Evolutionary conservation across 2,797 vertebrate species (phyloP), one percentile per base, ranked within the genome.

Genomic region (Poliocrania exsul): DNA sequence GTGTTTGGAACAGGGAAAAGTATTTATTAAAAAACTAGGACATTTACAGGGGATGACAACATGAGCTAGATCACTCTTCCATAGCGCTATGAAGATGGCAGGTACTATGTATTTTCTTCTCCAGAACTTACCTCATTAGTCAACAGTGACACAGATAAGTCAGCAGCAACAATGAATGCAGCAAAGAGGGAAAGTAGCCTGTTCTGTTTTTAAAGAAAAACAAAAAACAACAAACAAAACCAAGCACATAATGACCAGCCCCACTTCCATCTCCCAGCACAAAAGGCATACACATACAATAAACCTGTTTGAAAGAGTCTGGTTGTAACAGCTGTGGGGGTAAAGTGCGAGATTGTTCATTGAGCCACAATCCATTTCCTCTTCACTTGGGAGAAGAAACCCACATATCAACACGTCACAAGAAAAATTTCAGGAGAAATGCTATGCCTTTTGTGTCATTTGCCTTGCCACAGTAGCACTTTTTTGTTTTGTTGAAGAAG

Each of bases 281-380:
- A 71, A 71, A 91, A 69, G 57, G 44, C 35, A 29, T n/a, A 61
- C 18, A 23, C 28, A 20, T 77, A 57, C 79, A 94, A 37, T 92
- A 86, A 88, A 83, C 29, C 26, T 77, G 6, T 75, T 81, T 46
- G 49, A 89, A 93, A 66, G 21, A 54, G 35, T n/a, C 58, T 44
- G 37, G 24, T 66, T 70, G 60, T 91, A 90, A 93, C 62, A 58
- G 72, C 75, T 71, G 0, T 50, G 77, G 62, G 93, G 85, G 50
- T 92, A 93, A 96, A 96, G 95, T 84, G 35, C 94, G 88, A 46
- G n/a, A 51, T 4, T 64, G 23, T 50, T 84, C 49, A 26, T 15
- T 42, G 53, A 85, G 40, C 44, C 78, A n/a, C 1, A 2, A 77
- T 69, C 72, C 5, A 79, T 75, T 97, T 95, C 90, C 83, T 95